phyloP scores from a whole-genome alignment of 2,888 invertebrate species.

The Tortricodes alternella region DNA sequence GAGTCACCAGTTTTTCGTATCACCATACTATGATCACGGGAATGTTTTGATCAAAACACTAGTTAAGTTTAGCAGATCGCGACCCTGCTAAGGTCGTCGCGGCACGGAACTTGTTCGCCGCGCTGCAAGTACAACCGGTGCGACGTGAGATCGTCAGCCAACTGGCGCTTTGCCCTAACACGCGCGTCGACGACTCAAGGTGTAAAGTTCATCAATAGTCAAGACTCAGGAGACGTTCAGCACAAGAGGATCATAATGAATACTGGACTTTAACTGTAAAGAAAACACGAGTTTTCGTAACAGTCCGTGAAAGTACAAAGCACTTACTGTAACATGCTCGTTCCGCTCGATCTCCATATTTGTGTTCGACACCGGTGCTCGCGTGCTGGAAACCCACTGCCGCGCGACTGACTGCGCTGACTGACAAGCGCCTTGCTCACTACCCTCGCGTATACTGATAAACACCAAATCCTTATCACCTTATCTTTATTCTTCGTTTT shows the following conservation, averaged over 20 bases:
- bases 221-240: no score
- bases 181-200: slow-evolving; percentile 58
- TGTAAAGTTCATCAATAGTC: slow-evolving; percentile 69
- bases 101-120: slow-evolving; percentile 46
- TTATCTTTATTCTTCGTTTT: slow-evolving; percentile 20
- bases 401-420: slow-evolving; percentile 13
- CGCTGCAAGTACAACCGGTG: slow-evolving; percentile 50
- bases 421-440: slow-evolving; percentile 6
- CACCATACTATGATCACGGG: slow-evolving; percentile 1
- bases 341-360: slow-evolving; percentile 46
- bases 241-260: no score
- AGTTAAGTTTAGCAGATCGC: slow-evolving; percentile 29
- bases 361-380: slow-evolving; percentile 36
- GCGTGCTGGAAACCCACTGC: slow-evolving; percentile 29
- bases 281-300: slow-evolving; percentile 34
- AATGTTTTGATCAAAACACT: slow-evolving; percentile 13
- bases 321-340: slow-evolving; percentile 53
- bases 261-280: no score
- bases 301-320: slow-evolving; percentile 27
- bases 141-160: slow-evolving; percentile 66
- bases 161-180: slow-evolving; percentile 77
- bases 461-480: slow-evolving; percentile 41
- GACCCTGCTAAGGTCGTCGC: slow-evolving; percentile 57
- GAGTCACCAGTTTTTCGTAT: slow-evolving; percentile 3
- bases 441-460: slow-evolving; percentile 42